These are phyloP conservation scores for Subacronicta megacephala DNA, from an alignment of 2,888 invertebrate species.

Conservation along the genomic window DNA sequence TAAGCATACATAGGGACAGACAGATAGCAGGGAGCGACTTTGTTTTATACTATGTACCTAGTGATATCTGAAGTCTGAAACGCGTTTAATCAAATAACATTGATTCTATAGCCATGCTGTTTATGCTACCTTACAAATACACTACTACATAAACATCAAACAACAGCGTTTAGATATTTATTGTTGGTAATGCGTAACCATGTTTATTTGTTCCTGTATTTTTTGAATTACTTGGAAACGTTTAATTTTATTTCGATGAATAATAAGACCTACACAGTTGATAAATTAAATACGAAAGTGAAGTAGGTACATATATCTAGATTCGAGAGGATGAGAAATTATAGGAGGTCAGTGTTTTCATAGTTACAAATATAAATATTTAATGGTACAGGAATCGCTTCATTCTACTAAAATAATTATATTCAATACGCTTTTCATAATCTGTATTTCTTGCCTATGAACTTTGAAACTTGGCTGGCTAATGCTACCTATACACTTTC, in stretches of 20 bases:
- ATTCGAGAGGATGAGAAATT: too few relatives aligned
- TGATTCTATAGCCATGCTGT: conserved; percentile 60
- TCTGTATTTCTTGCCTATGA: too few relatives aligned
- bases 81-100: conserved; percentile 65
- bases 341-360: neutral
- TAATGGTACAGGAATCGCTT: neutral
- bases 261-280: conserved; percentile 8
- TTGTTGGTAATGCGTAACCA: conserved; percentile 36
- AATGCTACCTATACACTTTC: too few relatives aligned
- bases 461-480: too few relatives aligned
- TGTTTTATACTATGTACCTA: too few relatives aligned
- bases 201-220: conserved; percentile 40
- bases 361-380: too few relatives aligned
- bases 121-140: conserved; percentile 66
- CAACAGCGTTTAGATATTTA: conserved; percentile 44
- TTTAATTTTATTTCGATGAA: conserved; percentile 25
- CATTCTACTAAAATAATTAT: too few relatives aligned
- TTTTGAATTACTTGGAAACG: conserved; percentile 39
- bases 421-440: too few relatives aligned
- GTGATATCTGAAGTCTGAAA: conserved; percentile 47
- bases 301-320: neutral
- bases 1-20: too few relatives aligned
- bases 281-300: too few relatives aligned
- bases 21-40: too few relatives aligned
- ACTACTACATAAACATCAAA: conserved; percentile 66